Base-by-base conservation (phyloP, 2,888 invertebrate genomes). In the Tyria jacobaeae region DNA sequence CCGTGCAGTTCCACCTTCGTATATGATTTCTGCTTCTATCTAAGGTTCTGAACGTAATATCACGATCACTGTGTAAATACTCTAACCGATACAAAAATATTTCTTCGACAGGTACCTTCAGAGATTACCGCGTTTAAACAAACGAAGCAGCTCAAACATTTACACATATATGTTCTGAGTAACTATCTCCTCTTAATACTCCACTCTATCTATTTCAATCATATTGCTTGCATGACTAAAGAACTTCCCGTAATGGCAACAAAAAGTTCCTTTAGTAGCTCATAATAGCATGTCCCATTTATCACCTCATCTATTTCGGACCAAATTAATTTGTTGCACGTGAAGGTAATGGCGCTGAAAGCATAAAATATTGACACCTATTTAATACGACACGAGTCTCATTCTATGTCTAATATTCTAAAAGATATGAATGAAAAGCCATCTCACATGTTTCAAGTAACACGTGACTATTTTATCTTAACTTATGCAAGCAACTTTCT, bases 311-410 rank as follows among this genome's bases (percentile, higher is more conserved):
- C 58, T 74, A 75, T 75, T 74, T 74, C 62, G 31, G 63, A 60
- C 54, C 12, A 63, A 61, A 63, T 65, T 71, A 73, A 70, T 75
- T 66, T 73, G 60, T 52, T 58, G 54, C 65, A 64, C 68, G 71
- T 76, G 69, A 71, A 35, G 34, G n/a, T 66, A 64, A 74, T 71
- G 55, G 66, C 55, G 73, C 34, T 44, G 71, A 73, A 68, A 73
- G 63, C 61, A 60, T 73, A 62, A 62, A 72, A 70, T 69, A 44
- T 55, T 73, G 35, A 63, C 39, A 25, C 48, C 51, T 39, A 15
- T 53, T 70, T 67, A 41, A 62, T 67, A 57, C 55, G 9, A 58
- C 44, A 44, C 21, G 44, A 57, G 64, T 62, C 51, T 60, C 70
- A 60, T 65, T 54, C 47, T 21, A 25, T 75, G 66, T 75, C 61